Conservation (phyloP, 2,113 vertebrate genomes). For the Actenoides hombroni region DNA sequence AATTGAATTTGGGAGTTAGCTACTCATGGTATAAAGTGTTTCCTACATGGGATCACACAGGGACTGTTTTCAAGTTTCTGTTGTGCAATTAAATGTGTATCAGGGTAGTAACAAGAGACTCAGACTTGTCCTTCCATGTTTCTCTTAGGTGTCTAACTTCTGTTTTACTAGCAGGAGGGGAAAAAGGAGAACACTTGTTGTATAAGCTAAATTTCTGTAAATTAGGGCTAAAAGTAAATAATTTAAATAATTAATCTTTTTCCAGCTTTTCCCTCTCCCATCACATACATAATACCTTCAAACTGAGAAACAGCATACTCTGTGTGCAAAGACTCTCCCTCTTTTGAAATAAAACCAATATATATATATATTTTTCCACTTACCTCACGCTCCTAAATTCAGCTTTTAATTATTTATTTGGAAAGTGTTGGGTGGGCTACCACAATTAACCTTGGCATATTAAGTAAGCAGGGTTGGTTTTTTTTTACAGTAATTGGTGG, state of each 20-base stretch:
- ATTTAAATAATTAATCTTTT: not conserved
- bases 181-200: not conserved
- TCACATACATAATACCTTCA: not conserved
- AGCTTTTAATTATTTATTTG: conserved; percentile 53
- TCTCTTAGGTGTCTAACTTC: not conserved
- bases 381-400: conserved; percentile 55
- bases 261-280: not conserved
- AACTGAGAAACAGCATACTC: not conserved
- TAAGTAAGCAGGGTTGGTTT: conserved; percentile 43
- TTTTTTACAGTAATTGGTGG: conserved; percentile 38
- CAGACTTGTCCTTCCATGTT: not conserved
- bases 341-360: conserved; percentile 16
- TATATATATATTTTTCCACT: conserved; percentile 2
- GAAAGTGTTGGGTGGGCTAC: conserved; percentile 1
- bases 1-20: not conserved
- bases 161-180: not conserved
- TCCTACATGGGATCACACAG: not conserved
- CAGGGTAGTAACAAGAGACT: not conserved
- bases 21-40: not conserved
- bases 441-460: conserved; percentile 48
- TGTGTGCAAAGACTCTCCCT: not conserved
- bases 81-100: not conserved
- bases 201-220: not conserved
- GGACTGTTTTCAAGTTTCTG: not conserved
- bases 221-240: not conserved